Evolutionary conservation across 2,113 vertebrate genomes (phyloP).

Genomic region (Sinocyclocheilus rhinocerous): DNA sequence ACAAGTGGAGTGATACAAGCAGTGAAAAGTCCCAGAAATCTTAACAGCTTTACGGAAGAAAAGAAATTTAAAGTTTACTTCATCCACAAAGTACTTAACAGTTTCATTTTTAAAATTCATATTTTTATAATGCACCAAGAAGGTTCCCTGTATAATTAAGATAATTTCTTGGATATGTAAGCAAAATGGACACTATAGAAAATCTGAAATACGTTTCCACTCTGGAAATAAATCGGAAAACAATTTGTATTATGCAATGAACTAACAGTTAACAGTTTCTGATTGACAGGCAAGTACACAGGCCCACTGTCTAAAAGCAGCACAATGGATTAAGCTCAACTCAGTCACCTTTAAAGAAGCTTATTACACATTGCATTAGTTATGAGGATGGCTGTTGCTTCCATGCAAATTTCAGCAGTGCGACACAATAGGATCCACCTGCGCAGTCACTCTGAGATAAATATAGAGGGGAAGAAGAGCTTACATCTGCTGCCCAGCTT

Average conservation of each 20-base stretch:
- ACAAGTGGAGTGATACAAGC: not conserved
- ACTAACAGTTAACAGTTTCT: constrained; percentile 17
- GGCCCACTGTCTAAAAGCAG: constrained; percentile 10
- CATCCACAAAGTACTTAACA: not conserved
- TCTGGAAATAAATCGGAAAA: not conserved
- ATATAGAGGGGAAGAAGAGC: constrained; percentile 41
- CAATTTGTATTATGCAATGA: constrained; percentile 24
- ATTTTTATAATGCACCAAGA: not conserved
- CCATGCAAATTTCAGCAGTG: constrained; percentile 40
- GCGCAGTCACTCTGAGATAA: constrained; percentile 47
- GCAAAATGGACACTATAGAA: not conserved
- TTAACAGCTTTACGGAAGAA: not conserved
- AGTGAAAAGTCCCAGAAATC: not conserved
- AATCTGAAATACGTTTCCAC: not conserved
- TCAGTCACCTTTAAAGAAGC: constrained; percentile 37
- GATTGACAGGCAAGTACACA: constrained; percentile 25
- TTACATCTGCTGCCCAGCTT: constrained; percentile 62
- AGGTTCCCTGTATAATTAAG: not conserved
- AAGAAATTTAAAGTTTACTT: not conserved
- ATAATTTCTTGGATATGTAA: not conserved
- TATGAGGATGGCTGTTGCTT: constrained; percentile 36
- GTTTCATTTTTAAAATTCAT: not conserved
- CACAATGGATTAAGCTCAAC: constrained; percentile 11
- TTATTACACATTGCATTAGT: constrained; percentile 35
- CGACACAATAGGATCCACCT: constrained; percentile 58